phyloP scores from a whole-genome alignment of 2,888 invertebrate species.

The Cephus nigrinus region DNA sequence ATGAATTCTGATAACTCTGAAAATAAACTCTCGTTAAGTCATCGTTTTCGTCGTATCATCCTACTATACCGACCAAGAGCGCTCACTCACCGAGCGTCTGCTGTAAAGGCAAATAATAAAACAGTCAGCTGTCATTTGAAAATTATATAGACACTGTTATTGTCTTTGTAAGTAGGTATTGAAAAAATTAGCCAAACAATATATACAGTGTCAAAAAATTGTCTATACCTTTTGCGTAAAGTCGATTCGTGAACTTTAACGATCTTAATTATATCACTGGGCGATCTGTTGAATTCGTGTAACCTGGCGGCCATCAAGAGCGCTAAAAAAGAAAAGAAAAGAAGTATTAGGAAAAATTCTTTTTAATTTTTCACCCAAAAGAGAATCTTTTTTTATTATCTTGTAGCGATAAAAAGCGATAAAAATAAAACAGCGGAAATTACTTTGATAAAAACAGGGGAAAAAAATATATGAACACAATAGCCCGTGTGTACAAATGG shows the following conservation, averaged over 20 bases:
- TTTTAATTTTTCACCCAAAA: background rate
- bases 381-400: background rate
- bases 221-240: conserved; percentile 79
- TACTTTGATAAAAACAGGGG: no score
- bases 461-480: no score
- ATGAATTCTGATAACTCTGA: no score
- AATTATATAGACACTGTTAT: no score
- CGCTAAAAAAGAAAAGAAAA: conserved; percentile 70
- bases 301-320: conserved; percentile 93
- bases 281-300: conserved; percentile 89
- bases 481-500: background rate
- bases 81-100: no score
- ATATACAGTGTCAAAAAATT: background rate
- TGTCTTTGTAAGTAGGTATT: no score
- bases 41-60: no score
- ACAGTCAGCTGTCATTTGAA: no score
- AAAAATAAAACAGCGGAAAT: background rate
- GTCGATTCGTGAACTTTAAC: conserved; percentile 97
- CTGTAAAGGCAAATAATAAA: no score
- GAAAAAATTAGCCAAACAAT: background rate
- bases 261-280: conserved; percentile 90
- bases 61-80: no score
- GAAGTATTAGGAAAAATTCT: background rate
- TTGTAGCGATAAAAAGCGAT: background rate
- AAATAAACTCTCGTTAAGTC: no score